Evolutionary conservation across 2,113 vertebrate species (phyloP), one percentile per base, ranked within the genome.

Genomic region (Elephas maximus): DNA sequence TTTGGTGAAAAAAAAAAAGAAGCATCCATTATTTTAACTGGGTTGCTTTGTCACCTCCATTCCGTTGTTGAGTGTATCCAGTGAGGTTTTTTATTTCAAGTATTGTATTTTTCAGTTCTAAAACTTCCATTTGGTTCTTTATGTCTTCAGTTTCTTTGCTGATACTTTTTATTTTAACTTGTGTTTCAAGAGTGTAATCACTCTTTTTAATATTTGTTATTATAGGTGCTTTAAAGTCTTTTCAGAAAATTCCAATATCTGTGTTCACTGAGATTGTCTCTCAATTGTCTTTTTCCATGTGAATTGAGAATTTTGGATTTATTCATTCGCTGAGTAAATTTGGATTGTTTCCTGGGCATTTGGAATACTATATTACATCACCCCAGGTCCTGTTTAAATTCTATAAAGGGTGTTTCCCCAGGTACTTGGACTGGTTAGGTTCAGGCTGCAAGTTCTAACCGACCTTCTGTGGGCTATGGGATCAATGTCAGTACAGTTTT

Each of bases 241-340:
- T 76, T 80, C 44, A 81, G 53, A 90, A 86, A 80, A 76, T 96
- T 90, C 11, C n/a, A 79, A 63, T 65, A 44, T n/a, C 20, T 93
- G 14, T 81, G 26, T 74, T 48, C 48, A 65, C 45, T 83, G 17
- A 28, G 15, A 18, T 65, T 48, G 5, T 11, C 17, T 76, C 33
- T 11, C 65, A 6, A 73, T 63, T 65, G 51, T 96, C n/a, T 96
- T 85, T 79, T 90, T 24, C 57, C 67, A 87, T 41, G 57, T 91
- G 30, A 67, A 45, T 67, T 93, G 53, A 96, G 23, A 87, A 74
- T 65, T 80, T 48, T 79, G 44, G 12, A 18, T 2, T n/a, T 79
- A 41, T 96, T 84, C 74, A 71, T 63, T 69, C 28, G 10, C 17
- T 84, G 41, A 90, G 45, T 76, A 88, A 77, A n/a, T 92, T 87